Evolutionary conservation across 1,140 invertebrate species (phyloP).

Genomic region (Drosophila neocordata): DNA sequence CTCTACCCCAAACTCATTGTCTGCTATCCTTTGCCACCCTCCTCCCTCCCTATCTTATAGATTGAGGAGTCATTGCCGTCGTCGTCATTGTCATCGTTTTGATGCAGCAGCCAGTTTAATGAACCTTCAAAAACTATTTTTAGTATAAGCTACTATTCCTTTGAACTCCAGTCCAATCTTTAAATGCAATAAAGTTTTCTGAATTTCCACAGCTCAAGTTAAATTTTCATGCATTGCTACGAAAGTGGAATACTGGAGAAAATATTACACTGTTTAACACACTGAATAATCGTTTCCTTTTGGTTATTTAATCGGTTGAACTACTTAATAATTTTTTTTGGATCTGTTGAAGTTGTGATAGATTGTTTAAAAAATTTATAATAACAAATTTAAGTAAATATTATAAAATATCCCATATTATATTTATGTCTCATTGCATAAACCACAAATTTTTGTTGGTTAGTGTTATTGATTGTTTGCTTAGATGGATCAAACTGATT

Average conservation of each 20-base stretch:
- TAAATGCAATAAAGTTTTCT: neutral
- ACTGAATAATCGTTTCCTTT: too few relatives aligned
- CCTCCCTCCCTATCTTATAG: too few relatives aligned
- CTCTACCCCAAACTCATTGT: slow-evolving; percentile 16
- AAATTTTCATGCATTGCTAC: neutral
- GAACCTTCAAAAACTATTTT: slow-evolving; percentile 42
- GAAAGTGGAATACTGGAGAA: neutral
- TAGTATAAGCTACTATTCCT: slow-evolving; percentile 26
- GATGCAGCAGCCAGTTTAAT: slow-evolving; percentile 40
- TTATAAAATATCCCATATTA: too few relatives aligned
- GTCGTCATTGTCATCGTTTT: slow-evolving; percentile 13
- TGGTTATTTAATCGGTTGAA: too few relatives aligned
- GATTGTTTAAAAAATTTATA: too few relatives aligned
- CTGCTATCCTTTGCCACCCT: neutral
- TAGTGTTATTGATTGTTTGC: slow-evolving; percentile 14
- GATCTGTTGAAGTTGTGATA: too few relatives aligned
- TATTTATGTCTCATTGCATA: too few relatives aligned
- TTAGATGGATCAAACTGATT: slow-evolving; percentile 10
- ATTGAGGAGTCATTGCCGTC: slow-evolving; percentile 10
- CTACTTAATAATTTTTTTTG: too few relatives aligned
- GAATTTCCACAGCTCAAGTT: neutral
- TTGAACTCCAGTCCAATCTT: neutral
- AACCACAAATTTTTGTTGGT: neutral
- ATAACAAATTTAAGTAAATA: too few relatives aligned
- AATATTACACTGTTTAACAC: neutral